Evolutionary conservation across 1,140 invertebrate genomes (phyloP).

Genomic region (Ganaspis sp.): DNA sequence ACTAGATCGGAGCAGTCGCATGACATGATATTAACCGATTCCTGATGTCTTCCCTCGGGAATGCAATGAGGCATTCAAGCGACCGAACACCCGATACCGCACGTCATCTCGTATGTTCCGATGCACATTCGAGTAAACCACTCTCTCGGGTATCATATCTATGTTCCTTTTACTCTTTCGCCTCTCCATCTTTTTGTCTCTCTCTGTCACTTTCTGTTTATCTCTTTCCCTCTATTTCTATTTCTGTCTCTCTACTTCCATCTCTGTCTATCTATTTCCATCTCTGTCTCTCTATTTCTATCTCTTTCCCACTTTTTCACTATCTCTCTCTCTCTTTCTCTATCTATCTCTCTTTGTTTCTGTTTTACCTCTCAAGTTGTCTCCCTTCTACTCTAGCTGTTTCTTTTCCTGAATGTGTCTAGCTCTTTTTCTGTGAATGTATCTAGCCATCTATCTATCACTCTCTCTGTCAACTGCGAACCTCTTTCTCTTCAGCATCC

Average conservation of each 20-base stretch:
- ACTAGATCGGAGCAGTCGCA: not conserved
- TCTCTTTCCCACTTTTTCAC: no score
- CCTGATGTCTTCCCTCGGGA: constrained; percentile 55
- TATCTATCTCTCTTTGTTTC: no score
- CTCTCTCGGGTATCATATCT: constrained; percentile 68
- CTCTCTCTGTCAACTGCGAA: constrained; percentile 48
- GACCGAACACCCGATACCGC: constrained; percentile 68
- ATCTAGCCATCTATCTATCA: no score
- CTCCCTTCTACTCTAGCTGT: no score
- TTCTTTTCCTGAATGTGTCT: no score
- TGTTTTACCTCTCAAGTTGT: no score
- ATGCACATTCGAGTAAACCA: constrained; percentile 67
- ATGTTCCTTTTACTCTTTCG: constrained; percentile 44
- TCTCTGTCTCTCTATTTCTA: no score
- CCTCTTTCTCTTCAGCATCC: constrained; percentile 46
- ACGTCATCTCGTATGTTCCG: constrained; percentile 72
- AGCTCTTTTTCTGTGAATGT: no score
- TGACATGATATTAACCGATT: constrained; percentile 34
- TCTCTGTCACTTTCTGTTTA: constrained; percentile 45
- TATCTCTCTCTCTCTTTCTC: no score
- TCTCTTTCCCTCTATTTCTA: constrained; percentile 49
- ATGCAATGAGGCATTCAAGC: constrained; percentile 66
- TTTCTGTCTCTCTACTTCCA: no score
- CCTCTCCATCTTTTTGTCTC: constrained; percentile 42
- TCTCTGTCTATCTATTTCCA: no score